These are phyloP conservation scores for Remorina albescens DNA, from an alignment of 2,797 vertebrate genomes.

Conservation along the genomic window DNA sequence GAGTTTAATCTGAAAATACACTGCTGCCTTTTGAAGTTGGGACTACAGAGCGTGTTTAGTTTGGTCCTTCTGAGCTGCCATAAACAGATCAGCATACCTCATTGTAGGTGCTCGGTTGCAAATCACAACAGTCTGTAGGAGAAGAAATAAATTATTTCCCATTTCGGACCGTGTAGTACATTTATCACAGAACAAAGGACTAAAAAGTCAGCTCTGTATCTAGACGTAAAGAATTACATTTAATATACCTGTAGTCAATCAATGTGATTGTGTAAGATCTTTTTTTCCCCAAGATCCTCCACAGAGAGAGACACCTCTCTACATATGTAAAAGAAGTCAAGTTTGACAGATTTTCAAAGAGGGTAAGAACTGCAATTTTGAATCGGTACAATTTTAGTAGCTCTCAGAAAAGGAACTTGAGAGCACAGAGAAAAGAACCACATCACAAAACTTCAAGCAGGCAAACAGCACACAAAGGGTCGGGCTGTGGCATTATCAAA, in stretches of 20 bases:
- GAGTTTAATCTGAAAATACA: constrained; percentile 33
- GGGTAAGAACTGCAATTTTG: constrained; percentile 11
- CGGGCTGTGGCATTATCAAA: not conserved
- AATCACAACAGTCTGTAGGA: constrained; percentile 35
- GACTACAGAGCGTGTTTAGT: constrained; percentile 27
- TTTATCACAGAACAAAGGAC: constrained; percentile 19
- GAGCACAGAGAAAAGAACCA: not conserved
- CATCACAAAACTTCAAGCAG: not conserved
- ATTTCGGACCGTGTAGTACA: constrained; percentile 13
- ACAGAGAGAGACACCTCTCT: not conserved
- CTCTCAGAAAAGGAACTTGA: not conserved
- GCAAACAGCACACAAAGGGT: not conserved
- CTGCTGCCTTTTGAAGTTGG: constrained; percentile 26
- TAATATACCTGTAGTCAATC: constrained; percentile 1
- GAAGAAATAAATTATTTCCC: constrained; percentile 27
- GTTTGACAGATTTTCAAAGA: constrained; percentile 20
- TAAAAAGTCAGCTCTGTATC: constrained; percentile 2
- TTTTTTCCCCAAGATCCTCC: not conserved
- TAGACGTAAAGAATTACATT: not conserved
- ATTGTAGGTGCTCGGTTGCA: constrained; percentile 33
- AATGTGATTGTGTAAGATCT: not conserved
- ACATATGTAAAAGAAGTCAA: not conserved
- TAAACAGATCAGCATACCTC: constrained; percentile 24
- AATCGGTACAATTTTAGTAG: constrained; percentile 33
- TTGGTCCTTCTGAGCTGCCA: constrained; percentile 20